Evolutionary conservation across 2,797 vertebrate species (phyloP).

Genomic region (Pseudochirops cupreus): DNA sequence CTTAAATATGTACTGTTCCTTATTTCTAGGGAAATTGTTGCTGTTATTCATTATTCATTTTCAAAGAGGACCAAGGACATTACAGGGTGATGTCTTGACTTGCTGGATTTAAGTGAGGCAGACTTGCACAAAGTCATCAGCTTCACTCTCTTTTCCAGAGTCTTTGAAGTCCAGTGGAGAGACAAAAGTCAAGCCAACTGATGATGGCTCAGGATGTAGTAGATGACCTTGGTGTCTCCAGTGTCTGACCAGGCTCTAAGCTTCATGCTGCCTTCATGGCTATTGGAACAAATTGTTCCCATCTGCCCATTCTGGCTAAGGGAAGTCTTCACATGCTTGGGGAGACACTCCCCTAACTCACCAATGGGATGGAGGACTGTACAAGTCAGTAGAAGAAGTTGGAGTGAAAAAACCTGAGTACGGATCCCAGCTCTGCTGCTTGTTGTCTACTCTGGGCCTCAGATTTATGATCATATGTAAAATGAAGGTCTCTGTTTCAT

Average conservation of each 20-base stretch:
- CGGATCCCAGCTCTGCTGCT: not conserved
- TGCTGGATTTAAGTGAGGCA: not conserved
- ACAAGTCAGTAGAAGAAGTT: not conserved
- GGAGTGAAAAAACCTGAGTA: not conserved
- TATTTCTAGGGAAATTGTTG: not conserved
- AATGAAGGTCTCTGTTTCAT: not conserved
- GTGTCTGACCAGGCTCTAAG: not conserved
- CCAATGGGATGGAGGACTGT: not conserved
- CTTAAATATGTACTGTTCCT: not conserved
- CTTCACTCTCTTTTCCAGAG: not conserved
- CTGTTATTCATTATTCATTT: not conserved
- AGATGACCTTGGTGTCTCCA: not conserved
- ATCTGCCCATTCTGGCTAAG: not conserved
- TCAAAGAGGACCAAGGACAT: not conserved
- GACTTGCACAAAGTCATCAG: not conserved
- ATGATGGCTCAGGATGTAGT: not conserved
- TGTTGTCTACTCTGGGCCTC: not conserved
- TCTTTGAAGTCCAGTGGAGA: not conserved
- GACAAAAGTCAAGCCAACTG: not conserved
- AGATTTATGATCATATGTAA: not conserved
- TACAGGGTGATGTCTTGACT: not conserved
- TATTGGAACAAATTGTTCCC: not conserved
- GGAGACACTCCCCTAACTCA: not conserved
- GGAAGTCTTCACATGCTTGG: not conserved
- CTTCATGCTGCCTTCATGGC: not conserved